Base-by-base conservation (phyloP, 1,140 invertebrate genomes). In the Euwallacea similis region DNA sequence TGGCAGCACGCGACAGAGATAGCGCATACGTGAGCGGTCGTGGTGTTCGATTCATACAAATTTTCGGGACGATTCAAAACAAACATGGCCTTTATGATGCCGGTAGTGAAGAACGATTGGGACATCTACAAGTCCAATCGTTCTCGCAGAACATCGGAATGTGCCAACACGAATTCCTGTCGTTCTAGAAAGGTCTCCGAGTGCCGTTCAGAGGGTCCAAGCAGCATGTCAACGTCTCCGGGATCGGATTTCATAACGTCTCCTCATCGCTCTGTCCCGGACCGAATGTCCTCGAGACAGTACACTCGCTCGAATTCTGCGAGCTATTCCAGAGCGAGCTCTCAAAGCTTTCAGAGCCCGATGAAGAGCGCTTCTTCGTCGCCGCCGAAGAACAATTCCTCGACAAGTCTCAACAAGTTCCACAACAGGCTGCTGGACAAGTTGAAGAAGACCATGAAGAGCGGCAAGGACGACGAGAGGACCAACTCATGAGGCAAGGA, bases 51-150 rank as follows among this genome's bases (percentile, higher is more conserved):
- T 65, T 65, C 43, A 58, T 7, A 58, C 64, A 63, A 53, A 44
- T 71, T 65, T 13, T 53, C 54, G 15, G 15, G 8, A 64, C n/a
- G n/a, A 42, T 41, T 62, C 21, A 41, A 58, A 60, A 61, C 50
- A 72, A 72, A 67, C 66, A 95, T 95, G 93, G 93, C 93, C 85
- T 95, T 95, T 84, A 94, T 95, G 93, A 94, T 94, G 91, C 93
- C 93, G 47, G 92, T 95, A 73, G 88, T 95, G 81, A 94, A 94
- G 86, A 95, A 95, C 83, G 92, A 95, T 83, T 95, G 91, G 86
- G 91, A 95, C 81, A 94, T 95, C 81, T 95, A 95, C 85, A 92
- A 93, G 83, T 90, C 89, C 68, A 90, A 91, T 81, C 86, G 91
- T 63, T 87, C 86, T 68, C 85, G 91, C 64, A 86, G 89, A 42